Evolutionary conservation across 2,113 vertebrate genomes (phyloP), one percentile per base, ranked within the genome.

Genomic region (Acrocephalus arundinaceus): DNA sequence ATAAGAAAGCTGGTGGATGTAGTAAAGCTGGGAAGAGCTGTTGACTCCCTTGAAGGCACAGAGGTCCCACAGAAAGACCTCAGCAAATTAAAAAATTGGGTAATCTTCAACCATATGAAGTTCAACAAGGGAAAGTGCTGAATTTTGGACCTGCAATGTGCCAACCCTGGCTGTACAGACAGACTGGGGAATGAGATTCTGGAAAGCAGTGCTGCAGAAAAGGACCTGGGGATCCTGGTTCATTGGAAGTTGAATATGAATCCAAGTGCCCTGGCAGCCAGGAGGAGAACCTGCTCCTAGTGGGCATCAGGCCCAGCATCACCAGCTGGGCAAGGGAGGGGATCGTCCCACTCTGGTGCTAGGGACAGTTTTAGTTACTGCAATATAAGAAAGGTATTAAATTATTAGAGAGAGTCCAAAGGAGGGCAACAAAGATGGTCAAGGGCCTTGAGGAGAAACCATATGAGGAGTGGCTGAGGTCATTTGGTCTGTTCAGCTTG

Each of bases 281-380:
- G 41, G 27, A 46, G 16, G 6, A 2, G 63, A 58, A 2, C 5
- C 22, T 11, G 48, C 28, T 39, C 28, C 43, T 35, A 28, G 28
- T 9, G 37, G 13, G 3, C n/a, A 31, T 16, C 33, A 57, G 48
- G 20, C 6, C 1, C 41, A 67, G 41, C 33, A 68, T 21, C 0
- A 1, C 27, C 78, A 58, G 43, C 9, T 0, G 2, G 22, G 22
- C 28, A 58, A 39, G n/a, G 27, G 28, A 58, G n/a, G 63, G 49
- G 10, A 81, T 39, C 68, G n/a, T 58, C 28, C 28, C 0, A 0
- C n/a, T n/a, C 43, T 59, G 54, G 20, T 30, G 0, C 39, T 55
- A 24, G 10, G 23, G 6, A 6, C 14, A 23, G 9, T 8, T 65
- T 30, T 66, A 49, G 31, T 1, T 9, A 9, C 11, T 24, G 18